Conservation (phyloP, 2,888 invertebrate genomes). For the Parnassius smintheus region DNA sequence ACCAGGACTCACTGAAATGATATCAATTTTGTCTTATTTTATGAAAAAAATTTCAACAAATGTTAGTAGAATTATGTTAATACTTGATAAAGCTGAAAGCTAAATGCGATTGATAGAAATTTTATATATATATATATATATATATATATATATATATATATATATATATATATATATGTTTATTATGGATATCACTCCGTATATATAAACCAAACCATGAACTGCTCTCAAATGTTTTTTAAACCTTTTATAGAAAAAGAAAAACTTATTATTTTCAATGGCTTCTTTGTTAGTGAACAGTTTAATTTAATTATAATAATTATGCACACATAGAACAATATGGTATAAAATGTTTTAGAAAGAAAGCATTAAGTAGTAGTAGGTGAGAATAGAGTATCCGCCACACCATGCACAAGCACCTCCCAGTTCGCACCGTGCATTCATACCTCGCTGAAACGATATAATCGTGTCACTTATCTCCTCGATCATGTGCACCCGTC, state of each 20-base stretch:
- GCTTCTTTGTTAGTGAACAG: not conserved
- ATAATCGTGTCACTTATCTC: constrained; percentile 99
- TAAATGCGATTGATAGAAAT: constrained; percentile 54
- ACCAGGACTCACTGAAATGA: constrained; percentile 92
- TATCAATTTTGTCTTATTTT: constrained; percentile 27
- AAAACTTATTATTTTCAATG: not conserved
- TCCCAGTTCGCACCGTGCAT: constrained; percentile 56
- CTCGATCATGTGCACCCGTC: constrained; percentile 99
- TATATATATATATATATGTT: not conserved
- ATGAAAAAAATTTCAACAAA: not conserved
- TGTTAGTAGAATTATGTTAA: constrained; percentile 35
- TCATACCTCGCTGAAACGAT: constrained; percentile 99
- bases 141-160: too few relatives aligned
- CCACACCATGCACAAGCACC: constrained; percentile 68
- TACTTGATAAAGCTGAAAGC: constrained; percentile 53
- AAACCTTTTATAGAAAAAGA: not conserved
- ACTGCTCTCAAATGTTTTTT: not conserved
- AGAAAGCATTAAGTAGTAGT: constrained; percentile 33
- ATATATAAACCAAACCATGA: constrained; percentile 2
- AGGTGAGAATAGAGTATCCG: constrained; percentile 48
- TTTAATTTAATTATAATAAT: too few relatives aligned
- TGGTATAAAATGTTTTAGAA: constrained; percentile 30
- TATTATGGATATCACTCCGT: not conserved
- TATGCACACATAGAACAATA: not conserved
- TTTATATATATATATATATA: too few relatives aligned